Base-by-base conservation (phyloP, 2,797 vertebrate species). In the Acanthurus lineatus region DNA sequence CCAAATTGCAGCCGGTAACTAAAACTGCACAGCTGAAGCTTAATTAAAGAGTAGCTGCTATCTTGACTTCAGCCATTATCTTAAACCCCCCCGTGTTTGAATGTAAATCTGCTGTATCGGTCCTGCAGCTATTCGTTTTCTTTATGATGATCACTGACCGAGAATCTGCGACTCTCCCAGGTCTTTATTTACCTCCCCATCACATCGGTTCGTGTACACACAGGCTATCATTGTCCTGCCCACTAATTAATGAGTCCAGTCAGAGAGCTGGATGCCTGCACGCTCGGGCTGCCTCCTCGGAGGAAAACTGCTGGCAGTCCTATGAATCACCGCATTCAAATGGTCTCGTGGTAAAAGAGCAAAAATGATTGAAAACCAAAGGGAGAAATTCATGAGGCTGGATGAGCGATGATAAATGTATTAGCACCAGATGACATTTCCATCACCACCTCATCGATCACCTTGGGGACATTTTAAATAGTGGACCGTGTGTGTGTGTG, bases 371-470 rank as follows among this genome's bases (percentile, higher is more conserved):
- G 86, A 88, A 89, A 89, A 85, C 63, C 80, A 75, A 88, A 86
- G 76, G 72, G 64, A 83, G 82, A 73, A 89, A 89, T 88, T 88
- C 83, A 86, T 72, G 81, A 86, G 69, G 82, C 82, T 77, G 85
- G 87, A 89, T 89, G 82, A 88, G 83, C 54, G 56, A 78, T 90
- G 91, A 91, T 89, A 85, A 89, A 93, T 91, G 89, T 82, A 89
- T 91, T 88, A 91, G 84, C 84, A 86, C 60, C 66, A 82, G 89
- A 88, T 91, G 89, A 92, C 89, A 91, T 93, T 92, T 93, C 82
- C 87, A 88, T 93, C 91, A 79, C 70, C 76, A 86, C 85, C 87
- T 89, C 91, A 88, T 93, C 79, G 79, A 93, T 92, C 92, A 93
- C 79, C 87, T 76, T n/a, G 59, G 86, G 87, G 79, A 86, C 85